Conservation (phyloP, 1,140 invertebrate species). For the Harlomillsia oculata region DNA sequence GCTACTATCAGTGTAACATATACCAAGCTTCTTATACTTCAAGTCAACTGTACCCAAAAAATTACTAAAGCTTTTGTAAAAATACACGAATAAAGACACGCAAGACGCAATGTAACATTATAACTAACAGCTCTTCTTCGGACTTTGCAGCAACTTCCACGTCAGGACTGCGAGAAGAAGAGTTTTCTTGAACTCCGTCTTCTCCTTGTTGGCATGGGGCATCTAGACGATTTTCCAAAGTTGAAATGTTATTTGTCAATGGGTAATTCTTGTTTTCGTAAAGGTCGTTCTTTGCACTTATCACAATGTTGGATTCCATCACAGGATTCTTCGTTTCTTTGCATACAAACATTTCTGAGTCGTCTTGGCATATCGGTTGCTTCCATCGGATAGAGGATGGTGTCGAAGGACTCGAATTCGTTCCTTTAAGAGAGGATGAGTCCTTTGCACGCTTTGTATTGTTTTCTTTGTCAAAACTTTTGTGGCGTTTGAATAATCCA, state of each 20-base stretch:
- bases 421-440: neutral
- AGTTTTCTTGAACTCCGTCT: too few species aligned
- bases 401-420: neutral
- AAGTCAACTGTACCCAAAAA: too few species aligned
- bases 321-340: conserved; percentile 6
- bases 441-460: conserved; percentile 1
- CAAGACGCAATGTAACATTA: too few species aligned
- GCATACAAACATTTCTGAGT: neutral
- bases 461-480: conserved; percentile 22
- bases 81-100: too few species aligned
- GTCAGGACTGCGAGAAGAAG: too few species aligned
- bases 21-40: too few species aligned
- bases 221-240: too few species aligned
- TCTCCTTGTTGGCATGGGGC: too few species aligned
- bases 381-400: neutral
- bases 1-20: too few species aligned
- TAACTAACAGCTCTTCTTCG: too few species aligned
- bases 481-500: conserved; percentile 30
- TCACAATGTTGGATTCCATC: conserved; percentile 3
- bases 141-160: too few species aligned
- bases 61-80: too few species aligned
- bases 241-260: neutral
- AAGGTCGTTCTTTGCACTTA: neutral
- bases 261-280: neutral
- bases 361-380: neutral